Evolutionary conservation across 2,797 vertebrate species (phyloP).

Genomic region (Amblyopsis hoosieri): DNA sequence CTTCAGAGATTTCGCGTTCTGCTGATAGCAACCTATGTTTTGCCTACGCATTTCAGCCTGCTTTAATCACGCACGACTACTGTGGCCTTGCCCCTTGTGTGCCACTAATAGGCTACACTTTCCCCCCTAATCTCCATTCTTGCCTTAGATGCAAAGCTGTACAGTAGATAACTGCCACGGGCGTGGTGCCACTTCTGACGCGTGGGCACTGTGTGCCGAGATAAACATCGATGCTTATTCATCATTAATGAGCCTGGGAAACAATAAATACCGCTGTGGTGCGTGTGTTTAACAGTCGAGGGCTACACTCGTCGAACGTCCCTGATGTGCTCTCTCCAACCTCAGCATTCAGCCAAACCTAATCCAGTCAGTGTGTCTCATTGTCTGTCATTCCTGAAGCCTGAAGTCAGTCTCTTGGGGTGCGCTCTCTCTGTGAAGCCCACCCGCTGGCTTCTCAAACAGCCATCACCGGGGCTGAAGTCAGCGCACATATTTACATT

Average conservation of each 20-base stretch:
- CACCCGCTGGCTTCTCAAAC: slow-evolving; percentile 33
- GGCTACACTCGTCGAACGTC: slow-evolving; percentile 20
- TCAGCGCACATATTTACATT: no score
- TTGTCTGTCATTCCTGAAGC: no score
- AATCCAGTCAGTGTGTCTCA: no score
- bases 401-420: no score
- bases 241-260: slow-evolving; percentile 28
- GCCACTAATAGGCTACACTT: slow-evolving; percentile 29
- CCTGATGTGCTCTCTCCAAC: no score
- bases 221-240: slow-evolving; percentile 38
- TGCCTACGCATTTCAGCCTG: no score
- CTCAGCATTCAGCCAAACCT: no score
- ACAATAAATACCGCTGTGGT: slow-evolving; percentile 43
- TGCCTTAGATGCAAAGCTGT: slow-evolving; percentile 23
- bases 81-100: slow-evolving; percentile 23
- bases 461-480: slow-evolving; percentile 18
- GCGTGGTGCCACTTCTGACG: slow-evolving; percentile 33
- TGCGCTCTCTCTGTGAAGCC: no score
- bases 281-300: slow-evolving; percentile 21
- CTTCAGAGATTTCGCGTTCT: not conserved
- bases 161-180: slow-evolving; percentile 8
- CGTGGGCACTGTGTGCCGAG: slow-evolving; percentile 36
- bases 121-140: slow-evolving; percentile 39
- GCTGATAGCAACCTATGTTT: no score
- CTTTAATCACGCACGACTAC: no score